Conservation (phyloP, 2,888 invertebrate genomes). For the Hecatera dysodea region DNA sequence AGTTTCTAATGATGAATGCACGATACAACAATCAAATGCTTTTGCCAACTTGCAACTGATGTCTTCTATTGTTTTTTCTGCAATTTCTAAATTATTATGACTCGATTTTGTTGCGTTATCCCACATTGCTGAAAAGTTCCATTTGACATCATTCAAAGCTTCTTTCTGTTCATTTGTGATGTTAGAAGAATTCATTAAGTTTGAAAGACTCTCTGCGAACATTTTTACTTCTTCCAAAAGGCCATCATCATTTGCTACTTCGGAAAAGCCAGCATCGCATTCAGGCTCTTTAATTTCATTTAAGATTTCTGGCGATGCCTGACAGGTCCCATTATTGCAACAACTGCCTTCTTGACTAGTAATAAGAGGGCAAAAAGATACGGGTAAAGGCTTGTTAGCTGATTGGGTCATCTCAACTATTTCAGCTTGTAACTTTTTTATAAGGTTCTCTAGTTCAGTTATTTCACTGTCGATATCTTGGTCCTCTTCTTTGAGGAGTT, state of each 20-base stretch:
- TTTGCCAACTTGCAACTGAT: not conserved
- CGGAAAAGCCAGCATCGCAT: constrained; percentile 1
- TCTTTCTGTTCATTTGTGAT: constrained; percentile 10
- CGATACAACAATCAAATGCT: constrained; percentile 1
- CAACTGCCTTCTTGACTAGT: not conserved
- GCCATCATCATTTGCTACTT: constrained; percentile 16
- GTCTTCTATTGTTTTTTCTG: not conserved
- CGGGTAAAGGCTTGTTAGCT: constrained; percentile 45
- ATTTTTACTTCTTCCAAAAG: constrained; percentile 16
- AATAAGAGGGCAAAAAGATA: constrained; percentile 10
- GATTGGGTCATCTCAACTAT: constrained; percentile 71
- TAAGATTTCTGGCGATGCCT: not conserved
- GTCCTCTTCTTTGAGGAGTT: not conserved
- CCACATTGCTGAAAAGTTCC: constrained; percentile 55
- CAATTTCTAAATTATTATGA: constrained; percentile 1
- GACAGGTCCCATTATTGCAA: not conserved
- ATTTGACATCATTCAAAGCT: constrained; percentile 47
- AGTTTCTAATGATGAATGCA: constrained; percentile 9
- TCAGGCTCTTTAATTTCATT: not conserved
- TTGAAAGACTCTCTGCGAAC: constrained; percentile 21
- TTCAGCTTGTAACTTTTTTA: constrained; percentile 75
- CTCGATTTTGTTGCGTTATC: constrained; percentile 24
- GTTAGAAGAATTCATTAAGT: constrained; percentile 13
- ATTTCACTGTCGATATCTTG: constrained; percentile 76
- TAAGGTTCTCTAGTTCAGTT: constrained; percentile 64